Evolutionary conservation across 1,140 invertebrate genomes (phyloP).

Genomic region (Nomia melanderi): DNA sequence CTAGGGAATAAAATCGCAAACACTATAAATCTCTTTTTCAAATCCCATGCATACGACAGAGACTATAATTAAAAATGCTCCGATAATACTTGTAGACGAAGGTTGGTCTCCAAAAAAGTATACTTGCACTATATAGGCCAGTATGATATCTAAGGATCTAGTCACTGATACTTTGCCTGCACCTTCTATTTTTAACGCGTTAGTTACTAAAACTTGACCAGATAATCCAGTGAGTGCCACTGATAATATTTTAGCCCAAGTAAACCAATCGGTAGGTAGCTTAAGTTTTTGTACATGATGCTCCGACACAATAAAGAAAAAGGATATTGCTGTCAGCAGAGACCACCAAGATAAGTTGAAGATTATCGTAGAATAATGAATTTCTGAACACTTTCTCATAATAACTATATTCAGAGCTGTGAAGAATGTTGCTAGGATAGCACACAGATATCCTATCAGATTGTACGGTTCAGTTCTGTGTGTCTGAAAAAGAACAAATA

Average conservation of each 20-base stretch:
- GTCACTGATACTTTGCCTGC: slow-evolving; percentile 82
- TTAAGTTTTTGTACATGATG: slow-evolving; percentile 61
- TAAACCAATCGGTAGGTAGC: slow-evolving; percentile 71
- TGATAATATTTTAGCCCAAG: slow-evolving; percentile 75
- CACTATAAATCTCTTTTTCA: slow-evolving; percentile 78
- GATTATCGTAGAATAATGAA: slow-evolving; percentile 80
- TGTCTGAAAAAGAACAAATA: slow-evolving; percentile 58
- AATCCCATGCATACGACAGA: slow-evolving; percentile 81
- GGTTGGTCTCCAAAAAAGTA: slow-evolving; percentile 80
- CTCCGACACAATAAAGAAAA: slow-evolving; percentile 71
- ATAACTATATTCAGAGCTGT: slow-evolving; percentile 82
- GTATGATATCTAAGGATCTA: slow-evolving; percentile 80
- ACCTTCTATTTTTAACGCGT: slow-evolving; percentile 80
- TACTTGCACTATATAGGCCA: slow-evolving; percentile 81
- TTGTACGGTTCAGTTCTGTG: slow-evolving; percentile 73
- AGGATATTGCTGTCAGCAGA: slow-evolving; percentile 71
- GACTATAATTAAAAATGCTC: slow-evolving; percentile 78
- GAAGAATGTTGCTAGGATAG: slow-evolving; percentile 80
- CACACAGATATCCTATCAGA: slow-evolving; percentile 78
- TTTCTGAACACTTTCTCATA: slow-evolving; percentile 81
- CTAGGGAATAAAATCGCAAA: slow-evolving; percentile 77
- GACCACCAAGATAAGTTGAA: slow-evolving; percentile 80
- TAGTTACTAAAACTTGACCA: slow-evolving; percentile 80
- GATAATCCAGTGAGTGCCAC: slow-evolving; percentile 76
- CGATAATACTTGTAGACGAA: slow-evolving; percentile 76